Base-by-base conservation (phyloP, 2,113 vertebrate genomes). In the Chloropsis cyanopogon region DNA sequence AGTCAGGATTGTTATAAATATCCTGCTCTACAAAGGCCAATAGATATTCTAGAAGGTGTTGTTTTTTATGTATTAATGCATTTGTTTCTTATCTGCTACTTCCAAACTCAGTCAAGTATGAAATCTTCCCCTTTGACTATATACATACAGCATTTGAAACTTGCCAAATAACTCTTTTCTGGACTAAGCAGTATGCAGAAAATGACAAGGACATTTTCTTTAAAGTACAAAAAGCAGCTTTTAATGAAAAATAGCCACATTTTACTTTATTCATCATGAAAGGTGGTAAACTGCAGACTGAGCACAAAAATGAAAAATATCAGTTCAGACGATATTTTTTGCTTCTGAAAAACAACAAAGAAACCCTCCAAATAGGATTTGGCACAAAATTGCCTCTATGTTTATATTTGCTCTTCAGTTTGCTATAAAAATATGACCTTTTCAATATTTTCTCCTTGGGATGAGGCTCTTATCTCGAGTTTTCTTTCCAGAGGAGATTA, bases 371-470 rank as follows among this genome's bases (percentile, higher is more conserved):
- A 96, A 93, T 60, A 93, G 82, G 64, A 90, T 86, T 86, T 92
- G 94, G 92, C 90, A 93, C 56, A 86, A 88, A 86, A 88, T 63
- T 88, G 59, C 52, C 52, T 77, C 47, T 54, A 12, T 92, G 68
- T 79, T 88, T 90, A 10, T 56, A 86, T 95, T 95, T 94, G 68
- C 68, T 97, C 37, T 93, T 78, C 60, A 73, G 50, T 95, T 91
- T 86, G 68, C 93, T 96, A 63, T 93, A 90, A 86, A 92, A 95
- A 94, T 90, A 78, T 90, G 96, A 96, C 94, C 95, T 96, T 96
- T 95, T 61, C 56, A 81, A 33, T 88, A 60, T 92, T 96, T 94
- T 94, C 90, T 95, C 92, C 86, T 94, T 90, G 72, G 56, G 49
- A 92, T 8, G 7, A 96, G 68, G 57, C 49, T 88, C 80, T 95